Evolutionary conservation across 2,113 vertebrate species (phyloP), one percentile per base, ranked within the genome.

Genomic region (Leucopternis melanops): DNA sequence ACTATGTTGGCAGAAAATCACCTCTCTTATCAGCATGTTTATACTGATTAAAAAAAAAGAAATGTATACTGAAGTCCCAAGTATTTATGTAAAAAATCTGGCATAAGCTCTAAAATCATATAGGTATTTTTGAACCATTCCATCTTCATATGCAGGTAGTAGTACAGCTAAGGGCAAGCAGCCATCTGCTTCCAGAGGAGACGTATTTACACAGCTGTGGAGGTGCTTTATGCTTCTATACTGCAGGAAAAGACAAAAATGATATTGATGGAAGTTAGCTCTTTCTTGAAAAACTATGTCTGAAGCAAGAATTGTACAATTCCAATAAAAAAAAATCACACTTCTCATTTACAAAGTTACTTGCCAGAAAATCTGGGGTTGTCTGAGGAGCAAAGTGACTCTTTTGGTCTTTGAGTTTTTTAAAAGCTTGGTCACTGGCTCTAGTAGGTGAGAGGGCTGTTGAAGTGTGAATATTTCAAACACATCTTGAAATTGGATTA

Each of bases 341-440:
- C 8, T 8, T 38, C 15, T 70, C 20, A 50, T 75, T 77, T 65
- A 58, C 20, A 42, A 61, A 92, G 26, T 49, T 74, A 40, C 42
- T 71, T 78, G 27, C 9, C 9, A 62, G 67, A 85, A 70, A 47
- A 15, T 58, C 31, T 63, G 13, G 4, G 11, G 6, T 71, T 78
- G 13, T 38, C 36, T 32, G 25, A 62, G 31, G 26, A 75, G 19
- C 0, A 0, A 66, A 78, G 12, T 50, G 8, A 71, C 36, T 66
- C 6, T 67, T 71, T 85, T 80, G 62, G 19, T 5, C 6, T 63
- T 16, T 71, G 5, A 13, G 27, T 22, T 45, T 55, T 34, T 47
- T 47, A 42, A 1, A 57, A 34, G 21, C 70, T 82, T 67, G 26
- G 17, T 55, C 1, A 2, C 49, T 67, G 40, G 58, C 15, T 90